These are phyloP conservation scores for Caenorhabditis wallacei DNA, from an alignment of 2,888 invertebrate genomes.

Conservation along the genomic window DNA sequence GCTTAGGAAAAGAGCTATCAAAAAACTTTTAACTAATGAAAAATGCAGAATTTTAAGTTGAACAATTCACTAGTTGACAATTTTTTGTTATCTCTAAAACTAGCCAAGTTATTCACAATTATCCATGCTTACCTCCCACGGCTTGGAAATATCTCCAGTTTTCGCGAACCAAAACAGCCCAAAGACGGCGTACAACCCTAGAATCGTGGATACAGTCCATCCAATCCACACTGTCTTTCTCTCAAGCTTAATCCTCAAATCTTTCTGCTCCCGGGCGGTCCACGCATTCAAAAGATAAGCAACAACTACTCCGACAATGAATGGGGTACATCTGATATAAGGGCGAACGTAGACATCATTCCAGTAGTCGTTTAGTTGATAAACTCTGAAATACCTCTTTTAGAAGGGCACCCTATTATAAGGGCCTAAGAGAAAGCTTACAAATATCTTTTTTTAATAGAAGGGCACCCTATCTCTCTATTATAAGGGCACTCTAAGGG, in stretches of 20 bases:
- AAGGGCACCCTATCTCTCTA: too few relatives aligned
- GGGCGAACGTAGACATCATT: conserved; percentile 84
- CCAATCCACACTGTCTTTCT: conserved; percentile 29
- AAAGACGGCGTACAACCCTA: conserved; percentile 81
- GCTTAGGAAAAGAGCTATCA: background rate
- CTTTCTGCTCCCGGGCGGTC: conserved; percentile 56
- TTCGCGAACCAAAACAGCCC: conserved; percentile 80
- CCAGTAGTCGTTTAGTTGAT: conserved; percentile 81
- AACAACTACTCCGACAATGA: conserved; percentile 84
- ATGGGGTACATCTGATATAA: conserved; percentile 84
- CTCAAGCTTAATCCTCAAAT: conserved; percentile 73
- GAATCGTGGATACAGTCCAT: conserved; percentile 42
- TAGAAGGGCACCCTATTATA: too few relatives aligned
- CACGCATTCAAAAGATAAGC: conserved; percentile 83
- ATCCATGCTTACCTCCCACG: conserved; percentile 67
- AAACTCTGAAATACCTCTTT: conserved; percentile 71
- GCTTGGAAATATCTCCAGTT: conserved; percentile 81
- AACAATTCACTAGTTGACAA: too few relatives aligned
- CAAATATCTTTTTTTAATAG: too few relatives aligned
- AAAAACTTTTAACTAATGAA: too few relatives aligned
- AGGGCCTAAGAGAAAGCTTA: too few relatives aligned
- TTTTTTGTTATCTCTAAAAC: too few relatives aligned
- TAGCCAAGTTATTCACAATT: too few relatives aligned
- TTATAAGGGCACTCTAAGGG: too few relatives aligned
- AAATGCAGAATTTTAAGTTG: too few relatives aligned